phyloP scores from a whole-genome alignment of 2,888 invertebrate genomes.

The Rhorus exstirpatorius region DNA sequence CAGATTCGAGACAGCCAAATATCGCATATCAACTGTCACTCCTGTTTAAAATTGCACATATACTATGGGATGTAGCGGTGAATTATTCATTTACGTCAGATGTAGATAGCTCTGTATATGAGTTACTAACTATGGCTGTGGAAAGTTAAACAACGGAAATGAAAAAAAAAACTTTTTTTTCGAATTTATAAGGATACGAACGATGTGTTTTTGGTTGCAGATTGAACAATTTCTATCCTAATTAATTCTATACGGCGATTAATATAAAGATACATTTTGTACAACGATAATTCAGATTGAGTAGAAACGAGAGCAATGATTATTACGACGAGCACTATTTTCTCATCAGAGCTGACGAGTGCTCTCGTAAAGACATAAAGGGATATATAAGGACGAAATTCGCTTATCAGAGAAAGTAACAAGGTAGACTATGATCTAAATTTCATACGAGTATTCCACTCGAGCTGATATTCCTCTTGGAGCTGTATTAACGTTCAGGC shows the following conservation, averaged over 20 bases:
- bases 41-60: background rate
- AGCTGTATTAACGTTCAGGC: slow-evolving; percentile 7
- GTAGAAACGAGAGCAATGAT: background rate
- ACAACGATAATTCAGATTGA: background rate
- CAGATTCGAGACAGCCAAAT: background rate
- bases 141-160: background rate
- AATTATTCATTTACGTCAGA: background rate
- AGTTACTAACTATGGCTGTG: background rate
- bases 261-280: background rate
- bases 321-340: background rate
- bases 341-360: background rate
- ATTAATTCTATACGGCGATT: too few species aligned
- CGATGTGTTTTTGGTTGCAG: too few species aligned
- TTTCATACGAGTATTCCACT: background rate
- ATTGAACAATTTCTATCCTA: too few species aligned
- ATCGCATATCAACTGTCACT: slow-evolving; percentile 4
- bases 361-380: background rate
- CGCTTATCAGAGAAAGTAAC: background rate
- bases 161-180: too few species aligned
- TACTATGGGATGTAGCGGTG: background rate
- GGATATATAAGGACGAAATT: background rate
- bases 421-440: background rate
- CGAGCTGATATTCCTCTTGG: background rate
- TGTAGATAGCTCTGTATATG: too few species aligned
- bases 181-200: too few species aligned